Conservation (phyloP, 2,888 invertebrate genomes). For the Drosophila siamana region DNA sequence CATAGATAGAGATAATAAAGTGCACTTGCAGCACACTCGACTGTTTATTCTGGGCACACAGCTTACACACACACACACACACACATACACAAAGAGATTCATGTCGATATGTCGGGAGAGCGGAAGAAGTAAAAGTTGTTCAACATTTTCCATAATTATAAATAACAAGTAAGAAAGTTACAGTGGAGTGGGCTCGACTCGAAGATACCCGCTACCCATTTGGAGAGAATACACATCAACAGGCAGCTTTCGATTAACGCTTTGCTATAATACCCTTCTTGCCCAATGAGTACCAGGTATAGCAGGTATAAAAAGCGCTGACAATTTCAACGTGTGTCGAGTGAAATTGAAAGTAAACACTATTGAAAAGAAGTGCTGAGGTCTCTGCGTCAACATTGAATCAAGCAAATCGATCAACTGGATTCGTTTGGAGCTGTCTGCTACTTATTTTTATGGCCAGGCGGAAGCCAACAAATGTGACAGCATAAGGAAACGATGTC, state of each 20-base stretch:
- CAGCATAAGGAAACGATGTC: slow-evolving; percentile 61
- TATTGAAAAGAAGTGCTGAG: slow-evolving; percentile 32
- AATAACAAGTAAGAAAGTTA: slow-evolving; percentile 17
- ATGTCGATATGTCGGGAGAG: slow-evolving; percentile 7
- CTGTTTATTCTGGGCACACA: slow-evolving; percentile 36
- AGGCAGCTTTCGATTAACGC: neutral
- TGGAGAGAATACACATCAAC: neutral
- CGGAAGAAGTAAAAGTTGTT: slow-evolving; percentile 75
- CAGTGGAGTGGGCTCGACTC: neutral
- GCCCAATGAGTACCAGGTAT: neutral
- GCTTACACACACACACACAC: neutral
- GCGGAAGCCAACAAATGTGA: slow-evolving; percentile 55
- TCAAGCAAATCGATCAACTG: slow-evolving; percentile 19
- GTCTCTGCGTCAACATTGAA: slow-evolving; percentile 34
- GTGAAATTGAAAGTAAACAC: slow-evolving; percentile 71
- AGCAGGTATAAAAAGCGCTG: slow-evolving; percentile 23
- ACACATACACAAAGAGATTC: neutral
- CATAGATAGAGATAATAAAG: neutral
- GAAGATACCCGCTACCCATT: neutral
- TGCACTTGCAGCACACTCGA: slow-evolving; percentile 22
- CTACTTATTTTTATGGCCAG: slow-evolving; percentile 39
- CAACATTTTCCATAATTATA: slow-evolving; percentile 54
- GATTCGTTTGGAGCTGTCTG: slow-evolving; percentile 28
- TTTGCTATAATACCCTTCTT: neutral
- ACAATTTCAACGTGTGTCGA: slow-evolving; percentile 39